A percentile compares a stretch with the other conserved stretches of the same genome.
These are phyloP conservation scores for Menidia menidia DNA, from an alignment of 2,797 vertebrate species.

Conservation along the genomic window DNA sequence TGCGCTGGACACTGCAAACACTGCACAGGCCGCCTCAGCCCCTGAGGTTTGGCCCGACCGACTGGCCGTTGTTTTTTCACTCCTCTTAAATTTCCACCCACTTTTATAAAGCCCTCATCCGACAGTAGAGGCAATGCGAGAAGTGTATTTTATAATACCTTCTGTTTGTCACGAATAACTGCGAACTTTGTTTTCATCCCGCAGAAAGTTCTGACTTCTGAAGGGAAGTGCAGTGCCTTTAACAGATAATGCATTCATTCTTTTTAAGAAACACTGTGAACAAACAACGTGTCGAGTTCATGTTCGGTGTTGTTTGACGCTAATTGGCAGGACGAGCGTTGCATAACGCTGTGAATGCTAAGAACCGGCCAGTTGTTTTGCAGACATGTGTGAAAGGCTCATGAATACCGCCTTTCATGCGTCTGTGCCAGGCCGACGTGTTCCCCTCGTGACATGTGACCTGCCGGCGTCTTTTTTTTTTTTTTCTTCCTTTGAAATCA, in stretches of 20 bases:
- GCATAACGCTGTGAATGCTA: slow-evolving; percentile 29
- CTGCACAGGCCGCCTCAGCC: slow-evolving; percentile 56
- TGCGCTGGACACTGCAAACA: slow-evolving; percentile 55
- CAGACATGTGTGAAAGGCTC: slow-evolving; percentile 57
- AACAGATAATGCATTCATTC: slow-evolving; percentile 56
- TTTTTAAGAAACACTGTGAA: slow-evolving; percentile 37
- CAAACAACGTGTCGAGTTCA: slow-evolving; percentile 44
- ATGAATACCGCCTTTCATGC: slow-evolving; percentile 80
- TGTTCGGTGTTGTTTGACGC: slow-evolving; percentile 56
- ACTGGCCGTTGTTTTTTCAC: slow-evolving; percentile 67
- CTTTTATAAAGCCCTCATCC: slow-evolving; percentile 47
- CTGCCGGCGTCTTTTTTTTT: slow-evolving; percentile 51
- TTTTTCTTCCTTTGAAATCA: slow-evolving; percentile 52
- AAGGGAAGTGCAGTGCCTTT: slow-evolving; percentile 29
- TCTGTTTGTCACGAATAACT: slow-evolving; percentile 43
- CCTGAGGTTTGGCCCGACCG: slow-evolving; percentile 65
- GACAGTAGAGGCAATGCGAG: slow-evolving; percentile 5
- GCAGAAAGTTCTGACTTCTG: slow-evolving; percentile 50
- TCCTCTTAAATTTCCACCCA: slow-evolving; percentile 50
- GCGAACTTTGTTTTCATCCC: slow-evolving; percentile 50
- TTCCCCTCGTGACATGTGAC: slow-evolving; percentile 74
- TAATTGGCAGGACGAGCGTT: slow-evolving; percentile 47
- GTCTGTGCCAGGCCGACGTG: slow-evolving; percentile 37
- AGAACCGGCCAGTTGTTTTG: slow-evolving; percentile 67
- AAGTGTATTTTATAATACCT: slow-evolving; percentile 32